Evolutionary conservation across 2,888 invertebrate species (phyloP), one percentile per base, ranked within the genome.

Genomic region (Volucella inflata): DNA sequence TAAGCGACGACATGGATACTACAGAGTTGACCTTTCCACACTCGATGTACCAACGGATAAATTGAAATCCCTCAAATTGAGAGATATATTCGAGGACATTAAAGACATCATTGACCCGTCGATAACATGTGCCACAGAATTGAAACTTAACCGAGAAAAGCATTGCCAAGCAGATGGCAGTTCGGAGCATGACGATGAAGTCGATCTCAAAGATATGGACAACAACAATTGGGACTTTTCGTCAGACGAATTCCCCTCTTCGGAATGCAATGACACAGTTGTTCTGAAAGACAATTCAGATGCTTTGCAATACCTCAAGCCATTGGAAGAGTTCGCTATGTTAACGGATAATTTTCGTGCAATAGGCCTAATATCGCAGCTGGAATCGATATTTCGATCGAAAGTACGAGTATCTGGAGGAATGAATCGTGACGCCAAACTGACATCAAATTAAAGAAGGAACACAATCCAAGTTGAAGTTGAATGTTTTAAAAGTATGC

Each of bases 321-420:
- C 91, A 0, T 76, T 91, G 11, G 92, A 91, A 50, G 91, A 91
- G 12, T 91, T 91, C 50, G 91, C 90, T 0, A 88, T 91, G 84
- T 77, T 91, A 17, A 89, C 90, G 70, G 91, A 91, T 59, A 91
- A 91, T 72, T 91, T 91, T 87, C 90, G 92, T 14, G 91, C 90
- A 51, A 91, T 91, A 53, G 92, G 91, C 2, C 87, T 91, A 42
- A 89, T 91, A 42, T 89, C 90, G 8, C 92, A 91, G 71, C 87
- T 91, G 44, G 91, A 91, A 64, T 88, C 90, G 60, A 89, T 91
- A 44, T 91, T 91, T 16, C 90, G 90, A 2, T 12, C 76, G 4
- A 85, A 72, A 30, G 62, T 72, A 2, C 71, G 72, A 9, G 38
- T 62, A 12, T n/a, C 76, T 30, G 55, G 9, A 10, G 77, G 68